Percentiles rank a stretch among this genome's conserved stretches.
Conservation (phyloP, 2,888 invertebrate species). For the Trissoscelio sp. region DNA sequence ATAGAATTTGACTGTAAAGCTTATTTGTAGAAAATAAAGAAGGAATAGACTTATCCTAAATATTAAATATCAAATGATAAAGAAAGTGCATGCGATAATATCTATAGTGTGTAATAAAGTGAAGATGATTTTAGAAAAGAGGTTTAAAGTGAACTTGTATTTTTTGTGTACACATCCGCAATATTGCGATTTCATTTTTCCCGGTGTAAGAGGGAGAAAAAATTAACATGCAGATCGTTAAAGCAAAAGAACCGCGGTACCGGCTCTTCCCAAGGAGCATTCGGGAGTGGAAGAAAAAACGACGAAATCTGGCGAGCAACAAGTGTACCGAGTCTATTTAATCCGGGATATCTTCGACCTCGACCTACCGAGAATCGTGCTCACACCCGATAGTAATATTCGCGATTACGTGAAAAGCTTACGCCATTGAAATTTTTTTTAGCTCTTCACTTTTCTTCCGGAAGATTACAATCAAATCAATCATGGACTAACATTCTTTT, state of each 20-base stretch:
- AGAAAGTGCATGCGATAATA: too few relatives aligned
- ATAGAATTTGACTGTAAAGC: too few relatives aligned
- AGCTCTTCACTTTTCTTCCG: constrained; percentile 33
- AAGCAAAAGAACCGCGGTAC: constrained; percentile 23
- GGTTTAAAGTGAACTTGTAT: background rate
- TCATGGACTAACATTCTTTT: constrained; percentile 9
- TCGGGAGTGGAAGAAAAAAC: constrained; percentile 52
- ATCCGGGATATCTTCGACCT: constrained; percentile 74
- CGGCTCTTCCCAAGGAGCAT: constrained; percentile 35
- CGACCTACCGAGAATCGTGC: constrained; percentile 67
- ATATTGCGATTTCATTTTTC: background rate
- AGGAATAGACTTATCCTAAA: too few relatives aligned
- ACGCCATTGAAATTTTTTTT: constrained; percentile 43
- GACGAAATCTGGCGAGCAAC: constrained; percentile 70
- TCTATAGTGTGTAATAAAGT: too few relatives aligned
- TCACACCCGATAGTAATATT: constrained; percentile 66
- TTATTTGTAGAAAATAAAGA: too few relatives aligned
- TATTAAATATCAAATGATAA: too few relatives aligned
- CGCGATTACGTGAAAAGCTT: constrained; percentile 63
- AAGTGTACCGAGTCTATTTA: constrained; percentile 74
- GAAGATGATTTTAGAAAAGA: too few relatives aligned
- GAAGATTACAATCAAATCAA: constrained; percentile 47
- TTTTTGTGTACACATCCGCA: background rate
- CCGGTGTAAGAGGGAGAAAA: constrained; percentile 1
- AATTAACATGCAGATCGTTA: constrained; percentile 25